Conservation (phyloP, 2,888 invertebrate species). For the Idaea aversata region DNA sequence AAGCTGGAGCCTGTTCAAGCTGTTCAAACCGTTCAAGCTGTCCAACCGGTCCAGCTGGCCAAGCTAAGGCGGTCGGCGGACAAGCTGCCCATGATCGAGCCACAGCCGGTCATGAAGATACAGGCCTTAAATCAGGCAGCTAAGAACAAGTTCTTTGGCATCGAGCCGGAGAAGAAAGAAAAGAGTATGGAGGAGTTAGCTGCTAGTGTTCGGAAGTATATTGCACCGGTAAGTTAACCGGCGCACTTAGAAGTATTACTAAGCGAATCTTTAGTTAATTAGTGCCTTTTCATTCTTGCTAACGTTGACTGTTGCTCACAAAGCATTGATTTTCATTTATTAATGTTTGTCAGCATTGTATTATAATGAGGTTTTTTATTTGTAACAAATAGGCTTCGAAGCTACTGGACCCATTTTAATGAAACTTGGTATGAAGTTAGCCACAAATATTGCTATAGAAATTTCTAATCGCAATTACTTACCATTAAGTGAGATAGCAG, state of each 20-base stretch:
- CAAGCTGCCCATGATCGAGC: slow-evolving; percentile 47
- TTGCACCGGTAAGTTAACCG: slow-evolving; percentile 61
- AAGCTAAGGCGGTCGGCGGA: slow-evolving; percentile 62
- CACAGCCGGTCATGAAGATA: slow-evolving; percentile 58
- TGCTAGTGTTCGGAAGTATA: slow-evolving; percentile 71
- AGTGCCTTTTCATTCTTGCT: no score
- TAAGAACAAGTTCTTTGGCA: slow-evolving; percentile 71
- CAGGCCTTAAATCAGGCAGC: slow-evolving; percentile 64
- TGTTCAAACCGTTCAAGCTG: neutral
- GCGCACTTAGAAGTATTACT: neutral
- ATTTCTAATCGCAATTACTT: no score
- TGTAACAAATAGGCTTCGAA: no score
- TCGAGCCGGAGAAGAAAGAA: slow-evolving; percentile 59
- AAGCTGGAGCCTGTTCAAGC: slow-evolving; percentile 40
- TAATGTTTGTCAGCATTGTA: no score
- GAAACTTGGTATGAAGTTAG: no score
- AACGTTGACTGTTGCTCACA: no score
- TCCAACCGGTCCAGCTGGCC: slow-evolving; percentile 64
- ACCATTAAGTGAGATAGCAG: no score
- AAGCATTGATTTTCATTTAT: no score
- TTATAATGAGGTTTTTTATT: no score
- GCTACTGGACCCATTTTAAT: no score
- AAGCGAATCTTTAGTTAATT: neutral
- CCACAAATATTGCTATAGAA: no score
- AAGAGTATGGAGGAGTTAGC: slow-evolving; percentile 66